These are phyloP conservation scores for Poecilobothrus nobilitatus DNA, from an alignment of 2,888 invertebrate genomes.

Conservation along the genomic window DNA sequence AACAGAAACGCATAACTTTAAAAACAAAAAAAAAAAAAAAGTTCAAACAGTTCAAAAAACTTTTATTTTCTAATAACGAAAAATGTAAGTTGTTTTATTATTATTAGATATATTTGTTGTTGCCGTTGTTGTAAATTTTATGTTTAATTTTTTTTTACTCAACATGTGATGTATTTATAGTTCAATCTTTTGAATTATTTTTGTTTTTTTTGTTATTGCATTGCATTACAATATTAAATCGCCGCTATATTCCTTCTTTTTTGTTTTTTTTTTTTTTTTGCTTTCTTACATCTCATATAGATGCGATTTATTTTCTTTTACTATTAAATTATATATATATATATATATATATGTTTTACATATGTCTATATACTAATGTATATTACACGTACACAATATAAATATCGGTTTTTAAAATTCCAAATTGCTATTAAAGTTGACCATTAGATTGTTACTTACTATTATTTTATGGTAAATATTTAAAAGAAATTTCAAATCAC, in stretches of 20 bases:
- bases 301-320: too few species aligned
- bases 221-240: background rate
- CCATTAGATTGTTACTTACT: background rate
- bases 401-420: too few species aligned
- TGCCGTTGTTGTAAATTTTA: conserved; percentile 15
- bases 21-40: background rate
- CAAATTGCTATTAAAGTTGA: background rate
- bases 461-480: too few species aligned
- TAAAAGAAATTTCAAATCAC: background rate
- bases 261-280: too few species aligned
- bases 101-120: conserved; percentile 14
- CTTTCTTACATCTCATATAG: too few species aligned
- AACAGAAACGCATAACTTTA: background rate
- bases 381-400: too few species aligned
- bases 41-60: conserved; percentile 6
- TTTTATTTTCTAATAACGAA: conserved; percentile 4
- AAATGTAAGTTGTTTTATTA: conserved; percentile 15
- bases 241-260: background rate
- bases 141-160: conserved; percentile 7
- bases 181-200: conserved; percentile 12
- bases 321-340: too few species aligned
- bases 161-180: conserved; percentile 11
- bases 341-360: too few species aligned
- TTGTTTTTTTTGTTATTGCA: background rate
- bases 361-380: too few species aligned